Evolutionary conservation across 2,113 vertebrate species (phyloP).

Genomic region (Saguinus midas): DNA sequence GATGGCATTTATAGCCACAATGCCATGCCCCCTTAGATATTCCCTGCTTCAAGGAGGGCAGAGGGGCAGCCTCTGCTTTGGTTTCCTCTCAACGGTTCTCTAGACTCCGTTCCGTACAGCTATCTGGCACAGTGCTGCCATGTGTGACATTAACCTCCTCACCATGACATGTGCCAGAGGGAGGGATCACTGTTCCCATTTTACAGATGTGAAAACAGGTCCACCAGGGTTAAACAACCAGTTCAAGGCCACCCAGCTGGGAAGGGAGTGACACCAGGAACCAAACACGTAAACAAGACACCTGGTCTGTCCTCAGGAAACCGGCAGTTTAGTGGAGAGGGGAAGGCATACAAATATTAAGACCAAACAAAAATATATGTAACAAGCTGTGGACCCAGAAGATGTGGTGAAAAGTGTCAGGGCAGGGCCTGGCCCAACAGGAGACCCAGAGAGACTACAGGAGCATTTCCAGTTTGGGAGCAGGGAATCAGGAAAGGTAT

Average conservation of each 20-base stretch:
- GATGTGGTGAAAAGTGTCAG: neutral
- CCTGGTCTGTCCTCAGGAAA: neutral
- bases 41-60: neutral
- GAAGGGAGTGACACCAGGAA: neutral
- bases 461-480: neutral
- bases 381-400: neutral
- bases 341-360: neutral
- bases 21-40: neutral
- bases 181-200: neutral
- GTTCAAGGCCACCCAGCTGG: neutral
- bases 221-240: neutral
- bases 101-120: neutral
- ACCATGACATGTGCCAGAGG: neutral
- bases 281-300: neutral
- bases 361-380: neutral
- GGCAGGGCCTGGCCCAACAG: neutral
- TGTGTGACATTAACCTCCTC: neutral
- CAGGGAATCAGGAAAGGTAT: neutral
- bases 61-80: neutral
- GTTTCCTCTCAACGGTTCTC: neutral
- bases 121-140: neutral
- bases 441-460: too few species aligned
- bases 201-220: neutral
- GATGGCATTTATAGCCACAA: conserved; percentile 51
- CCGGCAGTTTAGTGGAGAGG: neutral